A percentile compares a stretch with the other conserved stretches of the same genome.
Evolutionary conservation across 2,113 vertebrate species (phyloP).

Genomic region (Phrynosoma platyrhinos): DNA sequence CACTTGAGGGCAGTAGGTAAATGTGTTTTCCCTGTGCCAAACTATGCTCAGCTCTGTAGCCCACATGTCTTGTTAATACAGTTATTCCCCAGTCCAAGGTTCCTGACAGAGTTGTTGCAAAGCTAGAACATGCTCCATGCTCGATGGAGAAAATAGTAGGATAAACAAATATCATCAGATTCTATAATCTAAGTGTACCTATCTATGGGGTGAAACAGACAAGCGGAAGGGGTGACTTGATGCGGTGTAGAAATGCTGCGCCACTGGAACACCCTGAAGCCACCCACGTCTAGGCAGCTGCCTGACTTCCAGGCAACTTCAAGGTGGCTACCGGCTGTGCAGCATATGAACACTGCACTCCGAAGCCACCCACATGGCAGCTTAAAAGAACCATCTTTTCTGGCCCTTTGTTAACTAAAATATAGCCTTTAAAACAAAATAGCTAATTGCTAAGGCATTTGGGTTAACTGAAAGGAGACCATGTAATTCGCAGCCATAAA

Average conservation of each 20-base stretch:
- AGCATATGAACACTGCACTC: too few relatives aligned
- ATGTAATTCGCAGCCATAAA: neutral
- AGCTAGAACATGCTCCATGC: neutral
- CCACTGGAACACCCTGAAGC: too few relatives aligned
- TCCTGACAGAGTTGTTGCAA: neutral
- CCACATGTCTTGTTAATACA: neutral
- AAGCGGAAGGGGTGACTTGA: neutral
- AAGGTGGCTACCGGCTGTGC: too few relatives aligned
- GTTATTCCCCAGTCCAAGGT: neutral
- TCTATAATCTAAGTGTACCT: neutral
- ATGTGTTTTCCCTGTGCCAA: neutral
- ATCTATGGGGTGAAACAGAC: neutral
- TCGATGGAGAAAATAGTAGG: neutral
- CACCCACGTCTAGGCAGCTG: too few relatives aligned
- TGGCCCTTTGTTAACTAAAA: neutral
- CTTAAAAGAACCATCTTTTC: too few relatives aligned
- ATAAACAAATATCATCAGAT: neutral
- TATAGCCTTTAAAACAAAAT: neutral
- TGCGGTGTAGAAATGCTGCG: too few relatives aligned
- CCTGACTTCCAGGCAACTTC: too few relatives aligned
- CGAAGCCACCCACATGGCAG: too few relatives aligned
- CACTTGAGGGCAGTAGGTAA: neutral
- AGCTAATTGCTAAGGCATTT: neutral
- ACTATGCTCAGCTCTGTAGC: neutral
- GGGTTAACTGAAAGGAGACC: neutral